phyloP scores from a whole-genome alignment of 2,888 invertebrate genomes.

The Coecobrya sp. region DNA sequence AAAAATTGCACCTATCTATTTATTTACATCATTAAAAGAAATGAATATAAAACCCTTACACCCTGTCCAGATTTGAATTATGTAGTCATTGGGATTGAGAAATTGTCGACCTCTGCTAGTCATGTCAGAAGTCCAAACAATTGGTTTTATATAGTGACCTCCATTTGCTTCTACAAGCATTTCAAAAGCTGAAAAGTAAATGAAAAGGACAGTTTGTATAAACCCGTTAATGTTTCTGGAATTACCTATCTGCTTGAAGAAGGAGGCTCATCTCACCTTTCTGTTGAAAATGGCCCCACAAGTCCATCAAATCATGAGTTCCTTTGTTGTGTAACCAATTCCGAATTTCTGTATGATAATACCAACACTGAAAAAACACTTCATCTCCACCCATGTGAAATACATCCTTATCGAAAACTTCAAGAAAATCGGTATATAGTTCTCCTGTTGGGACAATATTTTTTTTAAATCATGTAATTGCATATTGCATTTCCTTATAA shows the following conservation, averaged over 20 bases:
- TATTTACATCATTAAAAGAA: too few species aligned
- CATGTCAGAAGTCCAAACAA: constrained; percentile 94
- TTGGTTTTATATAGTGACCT: constrained; percentile 89
- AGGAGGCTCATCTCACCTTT: constrained; percentile 86
- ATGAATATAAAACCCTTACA: constrained; percentile 77
- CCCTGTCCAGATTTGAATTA: constrained; percentile 86
- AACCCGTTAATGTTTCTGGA: not conserved
- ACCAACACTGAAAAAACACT: constrained; percentile 91
- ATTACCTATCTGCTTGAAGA: not conserved
- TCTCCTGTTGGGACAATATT: constrained; percentile 87
- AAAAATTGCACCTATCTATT: too few species aligned
- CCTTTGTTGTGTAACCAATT: constrained; percentile 90
- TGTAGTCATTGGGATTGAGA: constrained; percentile 85
- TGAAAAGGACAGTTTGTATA: not conserved
- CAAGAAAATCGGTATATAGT: constrained; percentile 93
- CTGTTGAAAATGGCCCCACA: constrained; percentile 93
- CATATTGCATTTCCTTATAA: not conserved
- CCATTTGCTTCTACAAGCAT: constrained; percentile 90
- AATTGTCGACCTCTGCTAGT: constrained; percentile 89
- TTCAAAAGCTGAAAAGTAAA: constrained; percentile 88
- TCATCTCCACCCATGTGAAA: constrained; percentile 91
- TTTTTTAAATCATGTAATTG: too few species aligned
- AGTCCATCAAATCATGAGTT: constrained; percentile 90
- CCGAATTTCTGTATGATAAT: constrained; percentile 91
- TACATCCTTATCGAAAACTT: constrained; percentile 89